Base-by-base conservation (phyloP, 2,797 vertebrate genomes). In the Scolopax bukidnonensis region DNA sequence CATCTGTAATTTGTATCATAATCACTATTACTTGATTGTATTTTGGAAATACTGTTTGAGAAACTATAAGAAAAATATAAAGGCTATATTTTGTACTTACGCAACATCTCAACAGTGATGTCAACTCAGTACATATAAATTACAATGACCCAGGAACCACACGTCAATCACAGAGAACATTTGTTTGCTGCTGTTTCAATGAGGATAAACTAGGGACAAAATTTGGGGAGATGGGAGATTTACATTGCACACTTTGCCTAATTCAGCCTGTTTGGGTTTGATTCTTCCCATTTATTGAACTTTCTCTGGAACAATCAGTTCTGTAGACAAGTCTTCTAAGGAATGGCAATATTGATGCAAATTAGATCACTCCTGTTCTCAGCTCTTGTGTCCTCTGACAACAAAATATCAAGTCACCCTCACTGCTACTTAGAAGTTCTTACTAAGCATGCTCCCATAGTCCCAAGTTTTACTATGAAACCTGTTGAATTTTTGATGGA, bases 361-460 rank as follows among this genome's bases (percentile, higher is more conserved):
- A 1, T 60, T 54, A 65, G 12, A 45, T 53, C 27, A 79, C 14
- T 53, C 25, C 41, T 45, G 16, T 60, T 74, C 25, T 40, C 30
- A 63, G 28, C 4, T 51, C 30, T 71, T 68, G 11, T n/a, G 36
- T 51, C 25, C 16, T 60, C 28, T 67, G 43, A 17, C 38, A 59
- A 41, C 38, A 79, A 84, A 84, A 84, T 43, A n/a, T 3, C 9
- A 64, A 64, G 5, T 67, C 13, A 32, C 7, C 5, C 6, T 51
- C 19, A 40, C 13, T n/a, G 16, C 15, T 69, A 11, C 57, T 27
- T 40, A 21, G 17, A 43, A 76, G 2, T 59, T 83, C 32, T 13
- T n/a, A 5, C 16, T 51, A 38, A 28, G 25, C 9, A 51, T 0
- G 0, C 1, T 51, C 3, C 25, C 2, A 4, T 2, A 1, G 1